Evolutionary conservation across 2,888 invertebrate species (phyloP), one percentile per base, ranked within the genome.

Genomic region (Dermolepida albohirtum): DNA sequence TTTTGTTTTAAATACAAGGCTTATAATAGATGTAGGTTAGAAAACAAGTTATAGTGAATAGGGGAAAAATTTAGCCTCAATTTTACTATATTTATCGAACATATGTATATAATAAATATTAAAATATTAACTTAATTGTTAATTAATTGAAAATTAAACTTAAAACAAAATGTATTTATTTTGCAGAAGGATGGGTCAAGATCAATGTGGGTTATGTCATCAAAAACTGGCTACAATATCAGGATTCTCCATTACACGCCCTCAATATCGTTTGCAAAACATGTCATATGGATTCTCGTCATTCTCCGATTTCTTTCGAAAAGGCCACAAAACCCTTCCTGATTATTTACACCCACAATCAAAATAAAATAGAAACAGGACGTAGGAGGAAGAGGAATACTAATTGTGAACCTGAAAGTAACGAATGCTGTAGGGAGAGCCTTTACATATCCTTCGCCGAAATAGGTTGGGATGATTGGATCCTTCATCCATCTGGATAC

Each of bases 401-500:
- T 8, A 92, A 92, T 79, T 93, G 94, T 78, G 86, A 87, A 0
- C 86, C 89, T 29, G 89, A 88, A 2, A 84, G 89, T 71, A 90
- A 89, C 40, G 93, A 93, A 75, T 95, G 95, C 80, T 95, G 95
- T 79, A 85, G 94, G 11, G 94, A 95, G 79, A 90, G 91, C 43
- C 85, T 95, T 0, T 92, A 91, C 78, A 91, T 96, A 70, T 92
- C 91, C 72, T 95, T 95, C 79, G 89, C 89, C 69, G 93, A 94
- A 47, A 89, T 95, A 64, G 94, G 94, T 52, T 95, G 95, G 95
- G 90, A 90, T 74, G 91, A 94, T 80, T 95, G 95, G 95, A 94
- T 95, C 69, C 88, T 95, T 71, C 87, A 89, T 72, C 95, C 95
- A 0, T 86, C 87, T 11, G 94, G 93, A 0, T 95, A 95, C 81